Base-by-base conservation (phyloP, 2,888 invertebrate genomes). In the Xanthia togata region DNA sequence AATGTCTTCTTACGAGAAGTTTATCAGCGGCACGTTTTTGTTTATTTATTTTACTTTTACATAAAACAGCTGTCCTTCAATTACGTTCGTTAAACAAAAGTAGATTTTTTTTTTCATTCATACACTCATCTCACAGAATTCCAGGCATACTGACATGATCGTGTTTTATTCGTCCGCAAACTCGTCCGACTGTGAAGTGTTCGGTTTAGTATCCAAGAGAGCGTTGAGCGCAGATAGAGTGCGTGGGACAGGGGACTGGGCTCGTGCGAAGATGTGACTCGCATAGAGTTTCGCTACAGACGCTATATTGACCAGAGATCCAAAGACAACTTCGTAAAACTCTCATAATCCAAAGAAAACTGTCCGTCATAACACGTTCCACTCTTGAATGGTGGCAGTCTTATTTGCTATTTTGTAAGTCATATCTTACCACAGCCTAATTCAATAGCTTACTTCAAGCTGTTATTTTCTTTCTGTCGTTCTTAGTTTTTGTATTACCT, bases 401-500 rank as follows among this genome's bases (percentile, higher is more conserved):
- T 17, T n/a, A 17, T 67, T 17, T 1, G 31, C 26, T 17, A 26
- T 57, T 6, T 44, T 31, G 50, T 79, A 41, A 75, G 59, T 70
- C 64, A 44, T 69, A 81, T 71, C 1, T 12, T 31, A 55, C 78
- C 62, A 72, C 62, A 78, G 62, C 71, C 59, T 72, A 23, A 63
- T 72, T 83, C 14, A 64, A 86, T 50, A 62, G 60, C 74, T 73
- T 76, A 69, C 65, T 69, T 76, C 55, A 60, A 87, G 70, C 74
- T 72, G 50, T 75, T 76, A 11, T 50, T 59, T 79, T 23, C 35
- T 76, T 73, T 82, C 1, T 9, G 1, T 62, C 1, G 44, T n/a
- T 73, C 47, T 67, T 69, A 20, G 9, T 73, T 69, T 76, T 73
- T 81, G 62, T 77, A 73, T 83, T 80, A 82, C 57, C 67, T 85